These are phyloP conservation scores for Benitochromis conjunctus DNA, from an alignment of 2,113 vertebrate genomes.

Conservation along the genomic window DNA sequence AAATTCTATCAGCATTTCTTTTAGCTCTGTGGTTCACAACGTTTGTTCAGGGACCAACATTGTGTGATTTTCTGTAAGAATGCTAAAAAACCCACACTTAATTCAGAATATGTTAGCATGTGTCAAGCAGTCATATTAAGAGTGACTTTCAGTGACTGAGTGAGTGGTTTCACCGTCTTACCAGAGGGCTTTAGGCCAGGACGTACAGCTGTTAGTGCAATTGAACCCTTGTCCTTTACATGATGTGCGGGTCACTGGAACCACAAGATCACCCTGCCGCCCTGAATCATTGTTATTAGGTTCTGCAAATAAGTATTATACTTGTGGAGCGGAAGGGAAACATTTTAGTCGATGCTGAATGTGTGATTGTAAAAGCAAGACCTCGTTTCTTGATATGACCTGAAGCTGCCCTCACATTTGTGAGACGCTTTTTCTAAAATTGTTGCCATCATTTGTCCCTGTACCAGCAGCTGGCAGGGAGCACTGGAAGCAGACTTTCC, in stretches of 20 bases:
- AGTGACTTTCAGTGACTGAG: constrained; percentile 13
- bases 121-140: constrained; percentile 29
- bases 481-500: constrained; percentile 57
- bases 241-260: constrained; percentile 45
- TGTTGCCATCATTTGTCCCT: constrained; percentile 69
- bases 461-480: constrained; percentile 50
- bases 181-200: constrained; percentile 19
- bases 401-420: constrained; percentile 53
- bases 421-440: constrained; percentile 62
- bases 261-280: constrained; percentile 30
- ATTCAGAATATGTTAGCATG: constrained; percentile 39
- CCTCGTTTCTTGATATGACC: constrained; percentile 59
- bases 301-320: constrained; percentile 68
- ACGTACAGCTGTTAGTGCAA: constrained; percentile 44
- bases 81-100: constrained; percentile 41
- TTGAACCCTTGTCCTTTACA: constrained; percentile 60
- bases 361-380: constrained; percentile 64
- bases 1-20: constrained; percentile 44
- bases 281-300: constrained; percentile 56
- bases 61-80: constrained; percentile 40
- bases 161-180: constrained; percentile 33
- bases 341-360: constrained; percentile 60
- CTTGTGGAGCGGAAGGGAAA: constrained; percentile 67
- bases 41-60: constrained; percentile 45
- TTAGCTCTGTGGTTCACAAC: constrained; percentile 67